Evolutionary conservation across 2,888 invertebrate species (phyloP), one percentile per base, ranked within the genome.

Genomic region (Ephialtes manifestator): DNA sequence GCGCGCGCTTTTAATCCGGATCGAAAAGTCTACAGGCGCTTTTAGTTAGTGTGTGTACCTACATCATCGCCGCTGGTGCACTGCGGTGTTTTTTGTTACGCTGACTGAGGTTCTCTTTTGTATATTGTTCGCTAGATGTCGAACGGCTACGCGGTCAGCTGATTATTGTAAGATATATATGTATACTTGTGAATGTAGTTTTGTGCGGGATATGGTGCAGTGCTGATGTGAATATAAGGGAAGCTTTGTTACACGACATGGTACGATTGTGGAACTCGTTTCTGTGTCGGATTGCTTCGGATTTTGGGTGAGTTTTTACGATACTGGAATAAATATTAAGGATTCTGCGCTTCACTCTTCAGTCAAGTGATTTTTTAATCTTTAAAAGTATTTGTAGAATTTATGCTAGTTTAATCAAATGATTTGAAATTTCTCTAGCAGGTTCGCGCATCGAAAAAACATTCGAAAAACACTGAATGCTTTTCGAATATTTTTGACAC

Each of bases 161-260:
- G 72, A 72, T 55, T 55, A 55, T 72, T 20, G 53, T n/a, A 72
- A 55, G 72, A 35, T 31, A 39, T 24, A 24, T 24, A 24, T 24
- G 24, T 24, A 24, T 53, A 39, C 18, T 13, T 13, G 58, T n/a
- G 20, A 35, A 35, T 4, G 3, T n/a, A 43, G 55, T 43, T 43
- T 48, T 24, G 68, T 48, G 68, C 24, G 24, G 7, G 28, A 4
- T 51, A 20, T 55, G 55, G 24, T 8, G 55, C 10, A 55, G 20
- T 24, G 55, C 24, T 11, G 7, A 58, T 28, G 58, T 28, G 58
- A 58, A 11, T 58, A 4, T 1, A 2, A 15, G 28, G 28, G 13
- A 13, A 58, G 28, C 28, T 5, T 24, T 24, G 0, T 15, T 24
- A 28, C 58, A 5, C 24, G 58, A 58, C 28, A 58, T 28, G 58